A percentile compares a stretch with the other conserved stretches of the same genome.
Evolutionary conservation across 2,113 vertebrate genomes (phyloP).

Genomic region (Pterocles gutturalis): DNA sequence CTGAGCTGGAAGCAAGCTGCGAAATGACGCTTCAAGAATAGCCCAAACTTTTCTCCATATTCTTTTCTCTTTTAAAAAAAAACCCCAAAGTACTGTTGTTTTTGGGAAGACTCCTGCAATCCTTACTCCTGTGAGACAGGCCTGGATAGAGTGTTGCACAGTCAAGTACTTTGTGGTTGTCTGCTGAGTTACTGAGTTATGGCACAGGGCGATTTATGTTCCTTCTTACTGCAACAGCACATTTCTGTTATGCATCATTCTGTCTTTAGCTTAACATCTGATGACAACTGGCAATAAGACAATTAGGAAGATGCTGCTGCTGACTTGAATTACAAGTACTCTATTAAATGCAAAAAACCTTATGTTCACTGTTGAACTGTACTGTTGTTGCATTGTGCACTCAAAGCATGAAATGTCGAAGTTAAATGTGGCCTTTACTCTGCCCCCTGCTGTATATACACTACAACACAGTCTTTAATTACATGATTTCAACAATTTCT

Average conservation of each 20-base stretch:
- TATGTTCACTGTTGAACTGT: not conserved
- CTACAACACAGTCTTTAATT: conserved; percentile 7
- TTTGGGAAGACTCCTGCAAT: not conserved
- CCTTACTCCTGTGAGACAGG: not conserved
- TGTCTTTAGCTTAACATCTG: conserved; percentile 42
- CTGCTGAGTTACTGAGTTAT: not conserved
- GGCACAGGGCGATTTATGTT: not conserved
- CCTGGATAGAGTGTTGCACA: not conserved
- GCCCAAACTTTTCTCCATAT: not conserved
- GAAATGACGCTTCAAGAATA: not conserved
- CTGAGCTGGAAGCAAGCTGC: not conserved
- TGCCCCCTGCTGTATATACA: not conserved
- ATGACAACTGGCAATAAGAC: conserved; percentile 52
- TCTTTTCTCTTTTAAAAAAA: not conserved
- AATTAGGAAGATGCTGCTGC: conserved; percentile 18
- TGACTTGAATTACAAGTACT: conserved; percentile 43
- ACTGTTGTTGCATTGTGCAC: not conserved
- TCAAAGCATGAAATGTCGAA: not conserved
- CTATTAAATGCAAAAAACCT: not conserved
- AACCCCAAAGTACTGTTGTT: not conserved
- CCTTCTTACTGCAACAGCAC: not conserved
- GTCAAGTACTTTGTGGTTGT: not conserved
- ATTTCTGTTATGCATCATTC: conserved; percentile 11
- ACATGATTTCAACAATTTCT: not conserved
- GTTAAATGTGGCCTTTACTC: not conserved